Evolutionary conservation across 1,140 invertebrate genomes (phyloP), one percentile per base, ranked within the genome.

Genomic region (Nylanderia fulva): DNA sequence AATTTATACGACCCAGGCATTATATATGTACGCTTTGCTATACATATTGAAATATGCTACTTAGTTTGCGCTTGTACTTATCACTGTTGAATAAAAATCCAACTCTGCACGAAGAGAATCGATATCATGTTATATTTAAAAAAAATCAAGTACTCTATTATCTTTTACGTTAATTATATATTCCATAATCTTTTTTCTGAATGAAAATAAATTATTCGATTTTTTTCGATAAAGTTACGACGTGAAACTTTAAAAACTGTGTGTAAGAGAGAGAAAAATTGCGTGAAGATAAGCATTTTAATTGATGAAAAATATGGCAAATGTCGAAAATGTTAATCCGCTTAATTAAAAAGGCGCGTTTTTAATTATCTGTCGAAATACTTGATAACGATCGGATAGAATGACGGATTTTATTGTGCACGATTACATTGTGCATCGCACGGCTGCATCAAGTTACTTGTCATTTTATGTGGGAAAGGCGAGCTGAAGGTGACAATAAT

Each of bases 401-500:
- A 21, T 18, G 29, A 33, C 18, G 56, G 56, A 80, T 80, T 58
- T 42, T 80, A 71, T 71, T 71, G 48, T 39, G 36, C n/a, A 56
- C 33, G 45, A 69, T 80, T 66, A 29, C 45, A 54, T 56, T 69
- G 61, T 68, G n/a, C n/a, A n/a, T n/a, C 9, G 42, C 76, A 18
- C 36, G 36, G 36, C 15, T 42, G 64, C 64, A 56, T 21, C 76
- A 36, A n/a, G 45, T 66, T 64, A 64, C 9, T 69, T 79, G 21
- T 29, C 48, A 24, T 80, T 80, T 80, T 69, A 71, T 56, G 52
- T 56, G 36, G 36, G 36, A 72, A 82, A 82, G 52, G 64, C 52
- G 66, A 58, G 52, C 54, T 33, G 66, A 71, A 71, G 77, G 66
- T 71, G 77, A 82, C 77, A 82, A 82, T 82, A 84, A 84, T 84